These are phyloP conservation scores for Malurus melanocephalus DNA, from an alignment of 2,113 vertebrate species.

Conservation along the genomic window DNA sequence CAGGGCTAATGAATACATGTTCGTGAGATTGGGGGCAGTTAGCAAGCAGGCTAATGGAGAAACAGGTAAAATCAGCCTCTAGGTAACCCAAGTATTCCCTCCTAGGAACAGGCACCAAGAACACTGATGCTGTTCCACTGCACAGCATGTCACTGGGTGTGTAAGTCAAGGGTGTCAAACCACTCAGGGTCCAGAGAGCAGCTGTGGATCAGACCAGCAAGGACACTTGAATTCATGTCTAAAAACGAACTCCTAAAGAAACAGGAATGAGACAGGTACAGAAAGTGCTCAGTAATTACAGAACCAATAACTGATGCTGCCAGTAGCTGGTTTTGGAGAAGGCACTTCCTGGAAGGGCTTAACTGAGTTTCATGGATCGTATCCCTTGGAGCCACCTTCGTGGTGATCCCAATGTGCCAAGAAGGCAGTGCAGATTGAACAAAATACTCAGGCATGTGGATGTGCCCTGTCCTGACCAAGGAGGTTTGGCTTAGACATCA, in stretches of 20 bases:
- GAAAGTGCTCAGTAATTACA: background rate
- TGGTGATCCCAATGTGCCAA: background rate
- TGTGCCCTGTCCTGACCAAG: background rate
- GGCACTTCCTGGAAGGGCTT: background rate
- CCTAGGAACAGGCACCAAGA: background rate
- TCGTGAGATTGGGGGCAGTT: background rate
- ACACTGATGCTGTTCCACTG: background rate
- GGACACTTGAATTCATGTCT: background rate
- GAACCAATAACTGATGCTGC: background rate
- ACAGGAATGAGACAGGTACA: background rate
- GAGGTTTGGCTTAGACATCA: background rate
- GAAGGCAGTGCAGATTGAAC: background rate
- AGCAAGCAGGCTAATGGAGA: background rate
- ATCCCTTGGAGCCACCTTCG: background rate
- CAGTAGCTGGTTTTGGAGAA: background rate
- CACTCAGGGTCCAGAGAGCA: background rate
- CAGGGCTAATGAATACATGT: background rate
- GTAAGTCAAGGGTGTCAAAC: background rate
- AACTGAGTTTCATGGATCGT: background rate
- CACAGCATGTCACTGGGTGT: background rate
- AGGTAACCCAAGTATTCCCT: rapidly evolving
- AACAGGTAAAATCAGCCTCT: background rate
- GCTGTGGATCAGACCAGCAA: background rate
- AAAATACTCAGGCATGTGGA: background rate
- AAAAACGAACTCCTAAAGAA: background rate